phyloP scores from a whole-genome alignment of 2,797 vertebrate genomes.

The Ateles fusciceps region DNA sequence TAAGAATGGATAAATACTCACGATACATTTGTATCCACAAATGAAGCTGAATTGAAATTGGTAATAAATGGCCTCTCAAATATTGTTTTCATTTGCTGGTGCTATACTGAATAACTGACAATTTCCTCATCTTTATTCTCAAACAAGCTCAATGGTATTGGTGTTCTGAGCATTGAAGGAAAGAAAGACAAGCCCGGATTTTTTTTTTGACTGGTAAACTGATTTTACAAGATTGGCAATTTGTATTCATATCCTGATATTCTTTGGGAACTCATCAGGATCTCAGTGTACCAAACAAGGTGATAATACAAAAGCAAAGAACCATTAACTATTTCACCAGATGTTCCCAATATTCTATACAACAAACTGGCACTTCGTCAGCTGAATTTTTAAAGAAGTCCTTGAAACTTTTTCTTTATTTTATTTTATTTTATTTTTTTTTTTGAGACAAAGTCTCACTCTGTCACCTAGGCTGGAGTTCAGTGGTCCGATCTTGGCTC shows the following conservation, averaged over 20 bases:
- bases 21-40: slow-evolving; percentile 48
- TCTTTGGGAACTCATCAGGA: slow-evolving; percentile 52
- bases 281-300: slow-evolving; percentile 32
- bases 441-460: no score
- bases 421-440: no score
- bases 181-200: slow-evolving; percentile 67
- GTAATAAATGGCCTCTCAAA: slow-evolving; percentile 59
- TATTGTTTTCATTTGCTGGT: slow-evolving; percentile 46
- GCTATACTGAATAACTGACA: slow-evolving; percentile 57
- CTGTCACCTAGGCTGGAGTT: no score
- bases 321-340: neutral
- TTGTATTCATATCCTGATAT: slow-evolving; percentile 74
- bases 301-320: slow-evolving; percentile 41
- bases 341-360: neutral
- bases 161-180: slow-evolving; percentile 29
- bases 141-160: slow-evolving; percentile 49
- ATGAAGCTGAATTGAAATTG: slow-evolving; percentile 58
- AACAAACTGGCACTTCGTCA: neutral
- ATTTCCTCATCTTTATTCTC: slow-evolving; percentile 76
- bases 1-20: slow-evolving; percentile 42
- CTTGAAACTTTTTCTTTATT: neutral
- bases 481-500: no score
- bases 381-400: slow-evolving; percentile 37
- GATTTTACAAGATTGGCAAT: slow-evolving; percentile 64
- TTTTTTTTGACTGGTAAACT: slow-evolving; percentile 53